Base-by-base conservation (phyloP, 2,888 invertebrate genomes). In the Platycheirus rosarum region DNA sequence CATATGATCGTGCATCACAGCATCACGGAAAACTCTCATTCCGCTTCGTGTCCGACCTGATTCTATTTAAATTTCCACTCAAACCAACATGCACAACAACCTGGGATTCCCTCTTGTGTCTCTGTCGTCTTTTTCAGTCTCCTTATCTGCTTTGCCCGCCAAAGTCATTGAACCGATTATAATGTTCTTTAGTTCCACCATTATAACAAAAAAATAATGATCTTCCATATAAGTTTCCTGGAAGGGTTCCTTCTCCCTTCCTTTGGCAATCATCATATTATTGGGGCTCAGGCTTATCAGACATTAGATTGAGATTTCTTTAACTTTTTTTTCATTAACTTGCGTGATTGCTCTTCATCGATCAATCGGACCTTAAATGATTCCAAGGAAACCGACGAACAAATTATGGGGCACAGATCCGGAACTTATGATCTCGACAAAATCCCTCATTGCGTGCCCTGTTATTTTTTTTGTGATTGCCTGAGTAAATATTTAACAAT, bases 341-440 rank as follows among this genome's bases (percentile, higher is more conserved):
- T 55, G 68, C 78, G 62, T 78, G 78, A 78, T 73, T 48, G 46
- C 48, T 23, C 23, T 78, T 40, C 78, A 78, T 78, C 68, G 73
- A 78, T 78, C 78, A 73, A 78, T 73, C 55, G 73, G 26, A 66
- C 20, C 11, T 13, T n/a, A 48, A 63, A 46, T 53, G 7, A 48
- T 55, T 74, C 48, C 55, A 42, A 44, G 13, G 60, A 60, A 68
- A 40, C 57, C 23, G 32, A 14, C 11, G 13, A 55, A 23, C 11
- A 60, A 68, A 7, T 69, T 75, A 62, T 46, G 51, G 68, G 68
- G 46, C 62, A 60, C 51, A 62, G 53, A 68, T 75, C 68, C 66
- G 68, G 75, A 75, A 68, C 60, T 75, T 69, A 32, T 53, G 69
- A 63, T 76, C 46, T 74, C 26, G 57, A 49, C n/a, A n/a, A 37